Evolutionary conservation across 2,888 invertebrate species (phyloP), one percentile per base, ranked within the genome.

Genomic region (Nebria salina): DNA sequence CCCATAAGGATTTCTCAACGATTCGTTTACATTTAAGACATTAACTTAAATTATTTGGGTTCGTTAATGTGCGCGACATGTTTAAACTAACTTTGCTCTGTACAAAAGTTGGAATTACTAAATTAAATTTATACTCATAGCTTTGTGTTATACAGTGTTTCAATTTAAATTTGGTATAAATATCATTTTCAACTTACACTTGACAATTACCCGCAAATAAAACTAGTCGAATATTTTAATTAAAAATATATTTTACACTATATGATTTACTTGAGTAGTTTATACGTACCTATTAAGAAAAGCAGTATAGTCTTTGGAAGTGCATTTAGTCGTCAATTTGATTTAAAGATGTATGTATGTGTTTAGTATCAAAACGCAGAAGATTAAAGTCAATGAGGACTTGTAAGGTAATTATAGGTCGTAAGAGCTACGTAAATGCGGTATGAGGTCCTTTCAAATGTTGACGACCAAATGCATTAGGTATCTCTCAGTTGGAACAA

Each of bases 1-100:
- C 41, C 15, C 41, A 66, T 75, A 75, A 75, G 75, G 42, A 79
- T 79, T 79, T 79, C 80, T 80, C 70, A 75, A 74, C 70, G 75
- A 66, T 80, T 75, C 75, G 80, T 80, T 80, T 79, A 73, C 73
- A 41, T 41, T 65, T 43, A 65, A 74, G 74, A 79, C 79, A 74
- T 79, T 73, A 74, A 79, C 79, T 65, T 79, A 79, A 79, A 79
- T 79, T 79, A 79, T 79, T 74, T 74, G 74, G 72, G 79, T 72
- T 78, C 78, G 73, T 77, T 70, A 77, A 77, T 77, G 77, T 42
- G 70, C 68, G 64, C 68, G 15, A 72, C 54, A 54, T 13, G 13
- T 54, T 54, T 13, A 54, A 54, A 54, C 65, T 34, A 77, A 72
- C 77, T 77, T 77, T 42, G 72, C 43, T 34, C 34, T 54, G 54